Evolutionary conservation across 1,140 invertebrate species (phyloP).

Genomic region (Dreissena rostriformis): DNA sequence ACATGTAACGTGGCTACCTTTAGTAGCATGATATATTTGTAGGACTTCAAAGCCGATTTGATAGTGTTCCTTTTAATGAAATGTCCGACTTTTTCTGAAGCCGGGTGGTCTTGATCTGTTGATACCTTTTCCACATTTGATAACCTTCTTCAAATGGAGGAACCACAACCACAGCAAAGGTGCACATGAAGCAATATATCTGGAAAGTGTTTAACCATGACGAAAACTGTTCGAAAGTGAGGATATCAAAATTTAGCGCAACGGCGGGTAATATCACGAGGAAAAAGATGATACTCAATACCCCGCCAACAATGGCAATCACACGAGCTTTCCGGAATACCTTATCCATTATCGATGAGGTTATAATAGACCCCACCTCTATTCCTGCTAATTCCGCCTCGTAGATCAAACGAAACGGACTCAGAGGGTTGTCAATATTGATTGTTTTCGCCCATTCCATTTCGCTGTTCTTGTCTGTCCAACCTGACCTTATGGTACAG

Average conservation of each 20-base stretch:
- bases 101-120: not conserved
- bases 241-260: conserved; percentile 20
- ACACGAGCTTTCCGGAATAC: conserved; percentile 50
- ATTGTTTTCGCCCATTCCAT: conserved; percentile 75
- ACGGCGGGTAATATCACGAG: conserved; percentile 51
- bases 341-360: conserved; percentile 39
- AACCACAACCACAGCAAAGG: conserved; percentile 27
- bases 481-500: conserved; percentile 1
- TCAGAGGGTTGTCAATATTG: conserved; percentile 80
- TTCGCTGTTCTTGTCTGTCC: conserved; percentile 30
- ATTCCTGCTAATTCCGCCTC: conserved; percentile 66
- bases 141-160: conserved; percentile 35
- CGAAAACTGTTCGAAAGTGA: conserved; percentile 22
- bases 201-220: conserved; percentile 25
- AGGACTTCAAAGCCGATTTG: too few species aligned
- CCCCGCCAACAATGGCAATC: conserved; percentile 44
- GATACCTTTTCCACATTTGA: conserved; percentile 32
- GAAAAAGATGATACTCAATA: conserved; percentile 51
- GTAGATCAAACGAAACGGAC: conserved; percentile 78
- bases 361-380: conserved; percentile 52
- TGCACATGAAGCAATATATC: conserved; percentile 20
- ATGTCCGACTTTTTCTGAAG: too few species aligned
- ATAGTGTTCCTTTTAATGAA: too few species aligned
- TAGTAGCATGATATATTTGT: too few species aligned
- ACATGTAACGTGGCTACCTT: too few species aligned